A percentile compares a stretch with the other conserved stretches of the same genome.
Conservation (phyloP, 1,140 invertebrate species). For the Drosophila kurseongensis region DNA sequence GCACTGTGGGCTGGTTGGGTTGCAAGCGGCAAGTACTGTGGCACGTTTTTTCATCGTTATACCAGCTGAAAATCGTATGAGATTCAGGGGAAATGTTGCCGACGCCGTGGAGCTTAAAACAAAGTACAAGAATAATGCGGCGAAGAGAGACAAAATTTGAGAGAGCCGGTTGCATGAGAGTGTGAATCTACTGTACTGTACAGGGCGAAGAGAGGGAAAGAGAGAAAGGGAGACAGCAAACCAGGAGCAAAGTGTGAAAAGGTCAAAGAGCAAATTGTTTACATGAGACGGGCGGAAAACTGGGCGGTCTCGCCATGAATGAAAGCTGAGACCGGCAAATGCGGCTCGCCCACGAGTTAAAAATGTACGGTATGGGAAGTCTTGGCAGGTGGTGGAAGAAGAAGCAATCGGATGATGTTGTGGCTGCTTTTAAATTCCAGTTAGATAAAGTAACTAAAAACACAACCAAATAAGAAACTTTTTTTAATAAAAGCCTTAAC, state of each 20-base stretch:
- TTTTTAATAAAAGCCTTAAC: too few species aligned
- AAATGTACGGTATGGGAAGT: too few species aligned
- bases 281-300: conserved; percentile 39
- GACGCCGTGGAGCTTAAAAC: conserved; percentile 40
- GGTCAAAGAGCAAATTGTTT: conserved; percentile 78
- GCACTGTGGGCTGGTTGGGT: conserved; percentile 29
- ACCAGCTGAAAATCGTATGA: conserved; percentile 81
- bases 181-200: conserved; percentile 52
- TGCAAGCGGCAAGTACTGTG: conserved; percentile 46
- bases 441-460: neutral
- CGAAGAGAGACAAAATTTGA: conserved; percentile 50
- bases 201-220: conserved; percentile 26
- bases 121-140: conserved; percentile 59
- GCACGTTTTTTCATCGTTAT: conserved; percentile 78
- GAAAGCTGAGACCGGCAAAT: conserved; percentile 66
- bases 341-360: neutral
- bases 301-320: conserved; percentile 68
- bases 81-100: conserved; percentile 75
- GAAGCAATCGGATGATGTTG: neutral
- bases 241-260: conserved; percentile 34
- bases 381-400: conserved; percentile 9
- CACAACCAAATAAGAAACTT: too few species aligned
- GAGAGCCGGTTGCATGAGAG: conserved; percentile 22
- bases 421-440: conserved; percentile 2
- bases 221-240: conserved; percentile 3